These are phyloP conservation scores for Hemicrepidius hirtus DNA, from an alignment of 2,888 invertebrate genomes.

Conservation along the genomic window DNA sequence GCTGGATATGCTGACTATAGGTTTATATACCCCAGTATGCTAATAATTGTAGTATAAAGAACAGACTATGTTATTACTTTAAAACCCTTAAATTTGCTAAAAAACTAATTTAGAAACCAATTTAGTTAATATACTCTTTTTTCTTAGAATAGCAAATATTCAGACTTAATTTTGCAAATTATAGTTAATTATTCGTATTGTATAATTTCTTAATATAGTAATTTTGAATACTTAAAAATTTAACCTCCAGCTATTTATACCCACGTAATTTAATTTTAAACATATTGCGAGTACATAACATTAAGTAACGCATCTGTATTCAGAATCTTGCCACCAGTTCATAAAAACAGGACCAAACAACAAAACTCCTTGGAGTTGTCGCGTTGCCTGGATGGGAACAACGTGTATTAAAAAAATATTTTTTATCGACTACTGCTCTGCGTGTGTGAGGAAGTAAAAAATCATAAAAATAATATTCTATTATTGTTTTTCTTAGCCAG, in stretches of 20 bases:
- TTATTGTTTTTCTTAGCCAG: constrained; percentile 27
- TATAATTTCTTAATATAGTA: constrained; percentile 4
- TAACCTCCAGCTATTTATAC: constrained; percentile 9
- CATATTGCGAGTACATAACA: constrained; percentile 21
- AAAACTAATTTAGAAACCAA: constrained; percentile 4
- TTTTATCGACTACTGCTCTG: constrained; percentile 31
- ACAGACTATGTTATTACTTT: constrained; percentile 12
- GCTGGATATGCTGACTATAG: constrained; percentile 29
- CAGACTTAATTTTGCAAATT: neutral
- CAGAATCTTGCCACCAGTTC: constrained; percentile 14
- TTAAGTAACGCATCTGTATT: constrained; percentile 17
- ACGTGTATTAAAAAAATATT: constrained; percentile 6
- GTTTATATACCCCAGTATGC: neutral
- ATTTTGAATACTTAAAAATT: constrained; percentile 1
- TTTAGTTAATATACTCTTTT: neutral
- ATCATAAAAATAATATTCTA: constrained; percentile 35
- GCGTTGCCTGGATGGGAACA: neutral
- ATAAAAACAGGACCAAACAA: constrained; percentile 14
- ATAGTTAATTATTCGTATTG: neutral
- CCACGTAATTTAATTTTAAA: constrained; percentile 26
- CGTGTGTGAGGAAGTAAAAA: constrained; percentile 41
- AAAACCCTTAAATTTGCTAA: constrained; percentile 13
- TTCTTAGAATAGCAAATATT: neutral
- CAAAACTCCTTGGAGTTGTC: neutral
- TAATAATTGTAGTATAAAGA: constrained; percentile 14